Percentiles rank a stretch among this genome's conserved stretches.
These are phyloP conservation scores for Rhodophaea formosa DNA, from an alignment of 2,888 invertebrate genomes.

Conservation along the genomic window DNA sequence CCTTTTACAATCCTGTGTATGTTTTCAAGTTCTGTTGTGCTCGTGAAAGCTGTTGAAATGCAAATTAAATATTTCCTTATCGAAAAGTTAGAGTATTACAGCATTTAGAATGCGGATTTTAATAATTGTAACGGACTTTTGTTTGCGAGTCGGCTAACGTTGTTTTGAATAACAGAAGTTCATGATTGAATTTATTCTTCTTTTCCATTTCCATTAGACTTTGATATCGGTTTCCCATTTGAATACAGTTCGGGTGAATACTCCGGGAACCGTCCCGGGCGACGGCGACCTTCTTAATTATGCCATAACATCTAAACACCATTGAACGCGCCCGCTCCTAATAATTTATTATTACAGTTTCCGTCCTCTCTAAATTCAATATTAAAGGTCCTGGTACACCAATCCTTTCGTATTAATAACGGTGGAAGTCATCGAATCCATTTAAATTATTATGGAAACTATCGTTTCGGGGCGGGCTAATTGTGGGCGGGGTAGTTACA, in stretches of 20 bases:
- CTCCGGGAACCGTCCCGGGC: slow-evolving; percentile 30
- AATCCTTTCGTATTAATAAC: slow-evolving; percentile 58
- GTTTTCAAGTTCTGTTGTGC: slow-evolving; percentile 59
- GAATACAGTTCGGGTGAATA: slow-evolving; percentile 15
- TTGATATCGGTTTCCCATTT: slow-evolving; percentile 20
- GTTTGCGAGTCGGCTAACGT: slow-evolving; percentile 29
- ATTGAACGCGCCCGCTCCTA: slow-evolving; percentile 50
- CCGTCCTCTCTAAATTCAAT: slow-evolving; percentile 65
- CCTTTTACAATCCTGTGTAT: slow-evolving; percentile 56
- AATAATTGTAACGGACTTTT: slow-evolving; percentile 61
- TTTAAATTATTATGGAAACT: slow-evolving; percentile 74
- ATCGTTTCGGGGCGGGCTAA: slow-evolving; percentile 58
- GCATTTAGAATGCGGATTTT: slow-evolving; percentile 54
- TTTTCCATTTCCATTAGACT: slow-evolving; percentile 18
- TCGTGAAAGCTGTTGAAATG: slow-evolving; percentile 50
- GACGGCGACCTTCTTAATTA: slow-evolving; percentile 52
- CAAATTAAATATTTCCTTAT: slow-evolving; percentile 71
- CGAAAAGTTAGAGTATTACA: slow-evolving; percentile 63
- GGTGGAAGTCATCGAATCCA: slow-evolving; percentile 54
- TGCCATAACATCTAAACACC: slow-evolving; percentile 58
- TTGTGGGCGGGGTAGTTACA: slow-evolving; percentile 43
- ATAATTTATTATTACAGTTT: slow-evolving; percentile 68
- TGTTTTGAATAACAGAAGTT: slow-evolving; percentile 29
- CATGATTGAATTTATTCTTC: slow-evolving; percentile 19
- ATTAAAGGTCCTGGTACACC: slow-evolving; percentile 55